These are phyloP conservation scores for Lates japonicus DNA, from an alignment of 2,797 vertebrate genomes.

Conservation along the genomic window DNA sequence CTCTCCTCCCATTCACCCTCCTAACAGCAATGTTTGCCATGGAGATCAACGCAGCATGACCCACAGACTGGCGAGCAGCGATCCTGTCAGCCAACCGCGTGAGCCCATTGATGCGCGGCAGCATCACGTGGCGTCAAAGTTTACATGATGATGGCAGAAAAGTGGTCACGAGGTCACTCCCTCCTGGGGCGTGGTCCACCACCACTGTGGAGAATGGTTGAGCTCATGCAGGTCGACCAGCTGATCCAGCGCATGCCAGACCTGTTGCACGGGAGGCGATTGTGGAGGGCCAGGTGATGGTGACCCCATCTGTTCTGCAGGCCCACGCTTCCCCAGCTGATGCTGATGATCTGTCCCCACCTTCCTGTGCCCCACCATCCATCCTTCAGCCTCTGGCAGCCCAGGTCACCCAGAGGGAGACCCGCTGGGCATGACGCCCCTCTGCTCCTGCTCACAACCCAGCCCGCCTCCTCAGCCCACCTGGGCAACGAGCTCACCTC, in stretches of 20 bases:
- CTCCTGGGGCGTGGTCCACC: slow-evolving; percentile 89
- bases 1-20: slow-evolving; percentile 23
- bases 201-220: slow-evolving; percentile 92
- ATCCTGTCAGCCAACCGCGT: slow-evolving; percentile 93
- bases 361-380: slow-evolving; percentile 80
- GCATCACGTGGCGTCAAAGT: slow-evolving; percentile 95
- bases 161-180: slow-evolving; percentile 93
- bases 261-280: slow-evolving; percentile 81
- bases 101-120: slow-evolving; percentile 90
- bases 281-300: slow-evolving; percentile 77
- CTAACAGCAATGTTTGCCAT: slow-evolving; percentile 97
- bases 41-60: slow-evolving; percentile 99
- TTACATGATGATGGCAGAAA: slow-evolving; percentile 96
- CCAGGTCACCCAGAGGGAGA: slow-evolving; percentile 91
- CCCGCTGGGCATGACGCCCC: slow-evolving; percentile 91
- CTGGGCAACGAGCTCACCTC: slow-evolving; percentile 72
- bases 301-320: slow-evolving; percentile 76
- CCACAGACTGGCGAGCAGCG: slow-evolving; percentile 94
- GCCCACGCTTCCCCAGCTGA: slow-evolving; percentile 74
- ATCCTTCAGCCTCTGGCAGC: slow-evolving; percentile 85
- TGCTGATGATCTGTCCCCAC: slow-evolving; percentile 84
- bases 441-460: slow-evolving; percentile 77
- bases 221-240: slow-evolving; percentile 93
- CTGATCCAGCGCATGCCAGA: slow-evolving; percentile 92
- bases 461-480: slow-evolving; percentile 65